phyloP scores from a whole-genome alignment of 2,888 invertebrate genomes.

The Calephelis perditalis region DNA sequence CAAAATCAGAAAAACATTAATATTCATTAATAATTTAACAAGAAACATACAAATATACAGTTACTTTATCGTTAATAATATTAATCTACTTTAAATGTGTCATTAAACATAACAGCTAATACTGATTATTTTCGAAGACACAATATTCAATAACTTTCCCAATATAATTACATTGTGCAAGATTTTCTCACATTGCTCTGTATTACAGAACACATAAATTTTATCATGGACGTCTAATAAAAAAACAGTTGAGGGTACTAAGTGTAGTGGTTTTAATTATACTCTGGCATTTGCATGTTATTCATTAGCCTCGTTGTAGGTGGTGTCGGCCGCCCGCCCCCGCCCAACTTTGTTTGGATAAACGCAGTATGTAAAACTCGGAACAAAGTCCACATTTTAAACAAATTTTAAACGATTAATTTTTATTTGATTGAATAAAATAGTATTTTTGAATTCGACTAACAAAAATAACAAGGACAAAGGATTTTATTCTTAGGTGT shows the following conservation, averaged over 20 bases:
- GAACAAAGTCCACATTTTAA: conserved; percentile 13
- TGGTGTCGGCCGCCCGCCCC: conserved; percentile 32
- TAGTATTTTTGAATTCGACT: no score
- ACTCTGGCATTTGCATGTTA: conserved; percentile 65
- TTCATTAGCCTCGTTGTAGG: conserved; percentile 55
- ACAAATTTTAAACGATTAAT: conserved; percentile 3
- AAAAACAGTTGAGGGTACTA: conserved; percentile 23
- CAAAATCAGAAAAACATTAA: no score
- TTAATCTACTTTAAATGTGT: no score
- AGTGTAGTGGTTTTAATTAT: conserved; percentile 55
- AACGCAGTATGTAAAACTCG: conserved; percentile 18
- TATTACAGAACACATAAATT: conserved; percentile 5
- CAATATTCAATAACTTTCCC: no score
- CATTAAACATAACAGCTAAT: no score
- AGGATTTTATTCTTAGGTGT: no score
- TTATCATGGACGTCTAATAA: conserved; percentile 19
- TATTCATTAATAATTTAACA: no score
- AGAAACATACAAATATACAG: no score
- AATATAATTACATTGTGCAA: no score
- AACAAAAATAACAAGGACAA: no score
- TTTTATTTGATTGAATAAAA: neutral
- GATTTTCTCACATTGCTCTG: neutral
- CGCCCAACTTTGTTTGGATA: conserved; percentile 20
- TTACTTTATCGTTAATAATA: no score
- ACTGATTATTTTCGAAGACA: no score